Evolutionary conservation across 2,888 invertebrate genomes (phyloP).

Genomic region (Argyra leucocephala): DNA sequence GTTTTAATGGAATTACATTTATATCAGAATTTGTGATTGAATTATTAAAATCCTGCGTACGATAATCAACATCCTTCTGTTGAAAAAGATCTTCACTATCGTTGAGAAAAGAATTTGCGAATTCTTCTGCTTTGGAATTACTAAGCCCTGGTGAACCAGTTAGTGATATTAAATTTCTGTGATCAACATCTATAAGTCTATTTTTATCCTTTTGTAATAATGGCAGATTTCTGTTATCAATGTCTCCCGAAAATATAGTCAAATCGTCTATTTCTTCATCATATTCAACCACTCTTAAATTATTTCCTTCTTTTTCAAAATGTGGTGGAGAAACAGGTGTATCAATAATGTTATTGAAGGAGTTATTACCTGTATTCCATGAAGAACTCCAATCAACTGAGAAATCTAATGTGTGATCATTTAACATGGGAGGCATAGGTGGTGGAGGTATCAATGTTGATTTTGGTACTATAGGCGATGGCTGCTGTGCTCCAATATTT

Average conservation of each 20-base stretch:
- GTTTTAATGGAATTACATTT: slow-evolving; percentile 18
- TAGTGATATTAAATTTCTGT: slow-evolving; percentile 72
- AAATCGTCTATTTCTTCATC: slow-evolving; percentile 48
- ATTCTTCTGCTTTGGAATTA: slow-evolving; percentile 1
- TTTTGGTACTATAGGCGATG: not conserved
- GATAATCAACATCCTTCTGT: slow-evolving; percentile 36
- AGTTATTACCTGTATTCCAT: slow-evolving; percentile 45
- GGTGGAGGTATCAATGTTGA: slow-evolving; percentile 30
- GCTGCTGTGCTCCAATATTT: not conserved
- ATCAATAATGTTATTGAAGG: slow-evolving; percentile 42
- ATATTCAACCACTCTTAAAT: slow-evolving; percentile 51
- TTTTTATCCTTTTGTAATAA: slow-evolving; percentile 27
- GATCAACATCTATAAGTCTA: slow-evolving; percentile 60
- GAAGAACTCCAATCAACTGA: slow-evolving; percentile 42
- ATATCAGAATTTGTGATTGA: slow-evolving; percentile 8
- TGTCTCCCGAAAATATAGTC: slow-evolving; percentile 42
- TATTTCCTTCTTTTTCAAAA: slow-evolving; percentile 53
- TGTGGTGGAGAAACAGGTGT: slow-evolving; percentile 59
- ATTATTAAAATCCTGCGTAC: slow-evolving; percentile 20
- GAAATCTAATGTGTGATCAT: slow-evolving; percentile 36
- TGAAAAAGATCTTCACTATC: slow-evolving; percentile 1
- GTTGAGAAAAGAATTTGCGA: not conserved
- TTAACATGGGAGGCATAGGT: slow-evolving; percentile 37
- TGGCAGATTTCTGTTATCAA: slow-evolving; percentile 53
- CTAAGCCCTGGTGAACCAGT: slow-evolving; percentile 56